A percentile compares a stretch with the other conserved stretches of the same genome.
phyloP scores from a whole-genome alignment of 2,797 vertebrate species.

The Delichon dasypus region DNA sequence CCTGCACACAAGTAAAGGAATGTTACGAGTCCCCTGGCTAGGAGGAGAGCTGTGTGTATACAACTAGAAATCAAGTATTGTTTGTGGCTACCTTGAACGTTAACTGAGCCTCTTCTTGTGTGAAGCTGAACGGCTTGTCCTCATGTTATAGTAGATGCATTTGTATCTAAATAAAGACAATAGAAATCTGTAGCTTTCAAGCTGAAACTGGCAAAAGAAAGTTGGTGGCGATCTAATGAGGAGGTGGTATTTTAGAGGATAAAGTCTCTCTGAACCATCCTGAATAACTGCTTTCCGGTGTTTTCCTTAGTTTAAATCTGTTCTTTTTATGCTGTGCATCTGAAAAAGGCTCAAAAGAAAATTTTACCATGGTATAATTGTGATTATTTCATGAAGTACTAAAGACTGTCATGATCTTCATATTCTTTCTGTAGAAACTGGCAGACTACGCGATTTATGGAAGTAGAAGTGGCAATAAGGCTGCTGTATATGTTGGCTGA shows the following conservation, averaged over 20 bases:
- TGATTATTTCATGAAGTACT: background rate
- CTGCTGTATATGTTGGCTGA: slow-evolving; percentile 97
- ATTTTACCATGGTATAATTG: background rate
- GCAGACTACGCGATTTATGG: slow-evolving; percentile 91
- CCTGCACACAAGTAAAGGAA: background rate
- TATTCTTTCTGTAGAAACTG: slow-evolving; percentile 80
- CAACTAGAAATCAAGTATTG: background rate
- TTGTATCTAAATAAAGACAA: background rate
- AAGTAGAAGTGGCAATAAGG: slow-evolving; percentile 94
- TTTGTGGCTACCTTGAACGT: background rate
- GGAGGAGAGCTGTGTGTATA: background rate
- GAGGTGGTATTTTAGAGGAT: background rate
- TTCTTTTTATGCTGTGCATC: background rate
- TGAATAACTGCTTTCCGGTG: background rate
- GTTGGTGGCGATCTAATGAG: background rate
- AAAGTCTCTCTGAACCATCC: background rate
- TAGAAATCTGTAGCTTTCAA: background rate
- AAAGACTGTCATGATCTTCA: background rate
- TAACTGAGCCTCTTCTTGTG: background rate
- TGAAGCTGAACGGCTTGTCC: background rate
- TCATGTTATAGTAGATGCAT: fast-evolving
- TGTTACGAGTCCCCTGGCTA: background rate
- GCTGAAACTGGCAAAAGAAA: background rate
- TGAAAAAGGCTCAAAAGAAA: background rate
- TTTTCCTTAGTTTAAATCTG: background rate